These are phyloP conservation scores for Anas platyrhynchos DNA, from an alignment of 2,113 vertebrate genomes.

Conservation along the genomic window DNA sequence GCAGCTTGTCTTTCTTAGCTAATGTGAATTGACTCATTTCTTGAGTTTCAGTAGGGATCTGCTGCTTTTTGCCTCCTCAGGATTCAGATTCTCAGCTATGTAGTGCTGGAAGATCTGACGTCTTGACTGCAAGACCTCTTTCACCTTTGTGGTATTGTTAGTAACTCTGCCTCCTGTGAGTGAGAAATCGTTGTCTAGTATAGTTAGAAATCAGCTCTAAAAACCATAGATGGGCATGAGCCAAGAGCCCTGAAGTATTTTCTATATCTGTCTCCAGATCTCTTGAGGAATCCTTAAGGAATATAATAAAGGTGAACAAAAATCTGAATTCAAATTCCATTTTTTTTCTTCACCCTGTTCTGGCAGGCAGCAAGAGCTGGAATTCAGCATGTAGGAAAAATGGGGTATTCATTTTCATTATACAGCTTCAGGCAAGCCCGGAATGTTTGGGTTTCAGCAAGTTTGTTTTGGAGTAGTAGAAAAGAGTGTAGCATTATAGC, in stretches of 20 bases:
- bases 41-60: neutral
- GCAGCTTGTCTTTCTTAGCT: neutral
- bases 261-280: neutral
- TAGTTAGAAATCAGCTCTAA: neutral
- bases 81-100: neutral
- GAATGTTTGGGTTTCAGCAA: neutral
- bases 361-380: neutral
- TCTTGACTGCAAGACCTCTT: neutral
- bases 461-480: neutral
- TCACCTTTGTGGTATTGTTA: neutral
- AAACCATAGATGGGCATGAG: neutral
- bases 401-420: neutral
- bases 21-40: accelerated
- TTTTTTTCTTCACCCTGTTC: neutral
- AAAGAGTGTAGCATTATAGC: neutral
- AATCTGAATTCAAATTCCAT: neutral
- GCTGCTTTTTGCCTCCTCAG: neutral
- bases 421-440: neutral
- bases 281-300: neutral
- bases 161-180: neutral
- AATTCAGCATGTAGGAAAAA: neutral
- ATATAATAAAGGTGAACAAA: neutral
- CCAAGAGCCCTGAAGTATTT: neutral
- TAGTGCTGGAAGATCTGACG: neutral
- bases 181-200: neutral